These are phyloP conservation scores for Seriola rivoliana DNA, from an alignment of 2,113 vertebrate genomes.

Conservation along the genomic window DNA sequence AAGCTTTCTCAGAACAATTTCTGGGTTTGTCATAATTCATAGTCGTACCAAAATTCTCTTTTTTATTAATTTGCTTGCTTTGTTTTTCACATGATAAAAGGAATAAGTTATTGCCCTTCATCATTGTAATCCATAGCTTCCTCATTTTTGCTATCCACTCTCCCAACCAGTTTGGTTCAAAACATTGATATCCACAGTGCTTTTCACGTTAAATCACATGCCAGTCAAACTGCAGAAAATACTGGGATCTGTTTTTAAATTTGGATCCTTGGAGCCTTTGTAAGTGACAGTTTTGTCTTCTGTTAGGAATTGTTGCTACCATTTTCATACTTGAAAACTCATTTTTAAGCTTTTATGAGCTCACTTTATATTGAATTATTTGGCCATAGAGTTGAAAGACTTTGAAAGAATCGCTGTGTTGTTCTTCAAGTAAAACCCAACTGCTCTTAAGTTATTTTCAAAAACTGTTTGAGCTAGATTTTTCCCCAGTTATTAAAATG, in stretches of 20 bases:
- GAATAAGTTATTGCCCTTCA: neutral
- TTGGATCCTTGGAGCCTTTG: neutral
- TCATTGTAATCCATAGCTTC: neutral
- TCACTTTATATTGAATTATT: neutral
- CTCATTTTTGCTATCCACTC: neutral
- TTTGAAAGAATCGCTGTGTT: neutral
- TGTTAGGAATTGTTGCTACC: neutral
- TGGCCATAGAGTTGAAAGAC: neutral
- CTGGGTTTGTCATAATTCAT: neutral
- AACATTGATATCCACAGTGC: neutral
- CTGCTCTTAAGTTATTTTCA: neutral
- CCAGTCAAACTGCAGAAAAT: neutral
- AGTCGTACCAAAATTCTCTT: neutral
- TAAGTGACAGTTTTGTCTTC: neutral
- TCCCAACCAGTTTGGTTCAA: neutral
- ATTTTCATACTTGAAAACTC: neutral
- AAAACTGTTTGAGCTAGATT: neutral
- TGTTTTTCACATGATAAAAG: neutral
- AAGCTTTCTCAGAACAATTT: neutral
- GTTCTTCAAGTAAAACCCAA: neutral
- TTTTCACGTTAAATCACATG: slow-evolving; percentile 3
- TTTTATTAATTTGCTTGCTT: neutral
- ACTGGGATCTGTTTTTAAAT: neutral
- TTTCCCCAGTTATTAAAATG: neutral
- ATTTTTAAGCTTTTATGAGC: neutral